phyloP scores from a whole-genome alignment of 2,797 vertebrate genomes.

The Channa striata region DNA sequence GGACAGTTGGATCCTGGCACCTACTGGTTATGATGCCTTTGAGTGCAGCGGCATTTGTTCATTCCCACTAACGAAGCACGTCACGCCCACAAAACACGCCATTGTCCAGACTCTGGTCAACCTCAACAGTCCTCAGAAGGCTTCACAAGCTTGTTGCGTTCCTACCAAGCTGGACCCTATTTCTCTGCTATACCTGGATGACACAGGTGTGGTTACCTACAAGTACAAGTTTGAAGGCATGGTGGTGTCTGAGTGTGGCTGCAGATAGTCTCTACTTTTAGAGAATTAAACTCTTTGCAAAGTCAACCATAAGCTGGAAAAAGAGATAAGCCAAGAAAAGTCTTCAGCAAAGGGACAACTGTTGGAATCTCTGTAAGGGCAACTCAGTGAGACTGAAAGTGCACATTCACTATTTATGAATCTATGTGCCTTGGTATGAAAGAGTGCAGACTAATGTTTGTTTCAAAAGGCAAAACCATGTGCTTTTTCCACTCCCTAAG shows the following conservation, averaged over 20 bases:
- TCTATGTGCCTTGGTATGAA: slow-evolving; percentile 27
- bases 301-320: slow-evolving; percentile 58
- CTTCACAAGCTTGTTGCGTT: slow-evolving; percentile 94
- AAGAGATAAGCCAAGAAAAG: slow-evolving; percentile 30
- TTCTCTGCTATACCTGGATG: slow-evolving; percentile 95
- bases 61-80: slow-evolving; percentile 94
- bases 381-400: slow-evolving; percentile 37
- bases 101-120: slow-evolving; percentile 95
- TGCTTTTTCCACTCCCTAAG: slow-evolving; percentile 80
- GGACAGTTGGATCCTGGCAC: slow-evolving; percentile 98
- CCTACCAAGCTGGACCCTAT: slow-evolving; percentile 98
- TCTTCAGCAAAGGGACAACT: slow-evolving; percentile 24
- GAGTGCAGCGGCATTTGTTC: slow-evolving; percentile 93
- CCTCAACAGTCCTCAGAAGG: slow-evolving; percentile 94
- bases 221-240: slow-evolving; percentile 99
- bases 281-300: slow-evolving; percentile 36
- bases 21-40: slow-evolving; percentile 92
- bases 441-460: slow-evolving; percentile 73
- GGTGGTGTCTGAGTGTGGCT: slow-evolving; percentile 97
- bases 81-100: slow-evolving; percentile 97
- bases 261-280: slow-evolving; percentile 88
- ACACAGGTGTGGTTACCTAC: slow-evolving; percentile 96
- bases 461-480: slow-evolving; percentile 85
- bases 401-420: slow-evolving; percentile 30
- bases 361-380: slow-evolving; percentile 32